Conservation (phyloP, 2,113 vertebrate genomes). For the Rhineura floridana region DNA sequence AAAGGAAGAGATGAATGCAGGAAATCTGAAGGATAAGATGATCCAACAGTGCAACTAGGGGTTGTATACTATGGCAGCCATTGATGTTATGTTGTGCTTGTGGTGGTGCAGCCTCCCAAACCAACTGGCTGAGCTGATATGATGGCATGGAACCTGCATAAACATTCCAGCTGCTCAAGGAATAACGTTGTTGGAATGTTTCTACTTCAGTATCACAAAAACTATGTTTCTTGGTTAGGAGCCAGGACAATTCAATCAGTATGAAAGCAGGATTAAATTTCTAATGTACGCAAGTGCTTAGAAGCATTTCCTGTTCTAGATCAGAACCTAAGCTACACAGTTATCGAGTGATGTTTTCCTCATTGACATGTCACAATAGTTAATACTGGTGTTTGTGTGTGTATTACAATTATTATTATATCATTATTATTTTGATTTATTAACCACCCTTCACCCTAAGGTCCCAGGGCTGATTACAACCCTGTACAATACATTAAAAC, state of each 20-base stretch:
- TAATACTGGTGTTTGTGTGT: too few relatives aligned
- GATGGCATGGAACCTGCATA: neutral
- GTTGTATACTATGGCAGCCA: neutral
- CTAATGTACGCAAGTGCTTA: neutral
- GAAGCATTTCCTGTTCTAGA: neutral
- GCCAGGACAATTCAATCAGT: neutral
- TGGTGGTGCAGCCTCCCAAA: neutral
- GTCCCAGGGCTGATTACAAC: too few relatives aligned
- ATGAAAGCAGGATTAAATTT: neutral
- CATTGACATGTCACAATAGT: neutral
- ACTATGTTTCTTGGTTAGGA: neutral
- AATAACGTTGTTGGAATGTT: neutral
- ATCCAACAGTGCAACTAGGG: constrained; percentile 15
- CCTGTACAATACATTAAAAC: too few relatives aligned
- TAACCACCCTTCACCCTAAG: too few relatives aligned
- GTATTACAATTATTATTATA: too few relatives aligned
- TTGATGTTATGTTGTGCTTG: neutral
- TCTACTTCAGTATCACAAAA: neutral
- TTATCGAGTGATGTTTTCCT: neutral
- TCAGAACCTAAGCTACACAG: neutral
- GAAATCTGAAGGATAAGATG: constrained; percentile 34
- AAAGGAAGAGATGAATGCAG: constrained; percentile 24
- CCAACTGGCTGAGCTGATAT: neutral
- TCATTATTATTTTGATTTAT: too few relatives aligned
- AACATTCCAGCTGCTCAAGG: neutral